A percentile compares a stretch with the other conserved stretches of the same genome.
phyloP scores from a whole-genome alignment of 2,888 invertebrate genomes.

The Phymatocera aterrima region DNA sequence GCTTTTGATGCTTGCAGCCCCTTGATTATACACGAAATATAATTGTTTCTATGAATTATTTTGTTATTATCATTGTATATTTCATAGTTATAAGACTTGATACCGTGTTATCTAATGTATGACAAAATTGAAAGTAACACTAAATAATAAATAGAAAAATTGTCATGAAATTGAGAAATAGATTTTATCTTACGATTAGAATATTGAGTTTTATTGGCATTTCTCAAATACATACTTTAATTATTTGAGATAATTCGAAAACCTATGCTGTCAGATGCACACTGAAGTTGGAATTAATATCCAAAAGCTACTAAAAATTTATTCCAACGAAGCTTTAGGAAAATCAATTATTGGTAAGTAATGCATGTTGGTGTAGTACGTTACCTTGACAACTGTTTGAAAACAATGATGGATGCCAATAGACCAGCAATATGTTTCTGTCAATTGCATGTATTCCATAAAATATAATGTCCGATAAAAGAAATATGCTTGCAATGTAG shows the following conservation, averaged over 20 bases:
- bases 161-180: too few relatives aligned
- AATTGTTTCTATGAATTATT: slow-evolving; percentile 9
- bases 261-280: neutral
- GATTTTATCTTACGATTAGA: neutral
- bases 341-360: slow-evolving; percentile 40
- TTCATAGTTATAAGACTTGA: neutral
- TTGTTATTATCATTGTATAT: neutral
- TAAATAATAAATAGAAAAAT: too few relatives aligned
- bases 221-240: neutral
- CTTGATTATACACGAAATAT: slow-evolving; percentile 5
- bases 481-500: slow-evolving; percentile 36
- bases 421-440: slow-evolving; percentile 56
- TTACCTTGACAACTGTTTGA: slow-evolving; percentile 63
- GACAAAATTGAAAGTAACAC: slow-evolving; percentile 3
- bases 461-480: slow-evolving; percentile 45
- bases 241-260: neutral
- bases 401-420: slow-evolving; percentile 69
- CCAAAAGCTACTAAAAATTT: neutral
- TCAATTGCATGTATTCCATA: slow-evolving; percentile 44
- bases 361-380: slow-evolving; percentile 28
- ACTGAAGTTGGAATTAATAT: neutral
- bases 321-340: neutral
- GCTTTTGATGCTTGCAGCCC: too few relatives aligned
- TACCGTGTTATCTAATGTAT: slow-evolving; percentile 18
- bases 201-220: neutral